A percentile compares a stretch with the other conserved stretches of the same genome.
Conservation (phyloP, 2,888 invertebrate genomes). For the Panorpa germanica region DNA sequence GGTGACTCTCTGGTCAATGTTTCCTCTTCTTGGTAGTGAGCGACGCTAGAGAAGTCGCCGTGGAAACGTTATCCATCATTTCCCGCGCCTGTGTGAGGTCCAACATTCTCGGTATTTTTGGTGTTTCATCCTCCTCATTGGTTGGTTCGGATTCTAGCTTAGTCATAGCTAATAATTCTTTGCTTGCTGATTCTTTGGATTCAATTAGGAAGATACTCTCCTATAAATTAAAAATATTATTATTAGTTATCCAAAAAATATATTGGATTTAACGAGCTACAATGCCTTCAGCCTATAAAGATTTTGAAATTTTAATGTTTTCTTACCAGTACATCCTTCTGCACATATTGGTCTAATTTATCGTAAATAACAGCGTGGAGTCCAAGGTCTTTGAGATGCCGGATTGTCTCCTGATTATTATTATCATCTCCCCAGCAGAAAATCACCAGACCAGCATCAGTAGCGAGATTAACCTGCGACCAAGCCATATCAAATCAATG, state of each 20-base stretch:
- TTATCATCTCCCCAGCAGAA: slow-evolving; percentile 98
- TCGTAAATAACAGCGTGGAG: slow-evolving; percentile 95
- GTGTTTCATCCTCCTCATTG: too few relatives aligned
- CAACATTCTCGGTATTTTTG: too few relatives aligned
- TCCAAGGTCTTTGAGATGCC: slow-evolving; percentile 70
- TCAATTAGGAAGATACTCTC: slow-evolving; percentile 71
- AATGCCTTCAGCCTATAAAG: slow-evolving; percentile 4
- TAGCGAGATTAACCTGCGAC: slow-evolving; percentile 51
- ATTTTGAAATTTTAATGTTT: too few relatives aligned
- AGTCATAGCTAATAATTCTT: too few relatives aligned
- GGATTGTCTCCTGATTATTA: slow-evolving; percentile 70
- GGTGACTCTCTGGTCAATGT: too few relatives aligned
- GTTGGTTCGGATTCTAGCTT: too few relatives aligned
- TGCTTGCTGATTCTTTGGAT: slow-evolving; percentile 55
- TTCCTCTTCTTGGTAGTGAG: too few relatives aligned
- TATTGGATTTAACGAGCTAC: slow-evolving; percentile 1
- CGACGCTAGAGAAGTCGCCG: too few relatives aligned
- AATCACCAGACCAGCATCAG: slow-evolving; percentile 63
- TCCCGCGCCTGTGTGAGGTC: too few relatives aligned
- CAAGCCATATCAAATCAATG: slow-evolving; percentile 3
- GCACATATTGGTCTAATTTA: slow-evolving; percentile 60
- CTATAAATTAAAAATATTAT: slow-evolving; percentile 20
- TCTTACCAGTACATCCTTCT: slow-evolving; percentile 47
- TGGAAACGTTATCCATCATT: too few relatives aligned
- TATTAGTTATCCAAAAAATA: slow-evolving; percentile 2